Percentiles rank a stretch among this genome's conserved stretches.
Conservation (phyloP, 2,113 vertebrate genomes). For the Propithecus coquereli region DNA sequence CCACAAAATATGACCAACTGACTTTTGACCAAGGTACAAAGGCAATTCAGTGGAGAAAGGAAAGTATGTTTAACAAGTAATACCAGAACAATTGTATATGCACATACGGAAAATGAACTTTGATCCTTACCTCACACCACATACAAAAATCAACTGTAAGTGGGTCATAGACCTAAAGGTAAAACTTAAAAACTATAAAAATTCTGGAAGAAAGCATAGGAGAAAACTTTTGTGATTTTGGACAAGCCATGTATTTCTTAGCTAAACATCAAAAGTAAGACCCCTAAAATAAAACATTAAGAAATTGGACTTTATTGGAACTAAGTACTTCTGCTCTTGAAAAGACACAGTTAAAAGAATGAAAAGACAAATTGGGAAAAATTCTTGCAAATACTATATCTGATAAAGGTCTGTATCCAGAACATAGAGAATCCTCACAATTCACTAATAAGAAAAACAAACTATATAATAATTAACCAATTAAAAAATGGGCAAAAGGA, state of each 20-base stretch:
- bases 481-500: not conserved
- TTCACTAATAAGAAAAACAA: not conserved
- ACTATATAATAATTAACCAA: not conserved
- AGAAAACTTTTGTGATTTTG: not conserved
- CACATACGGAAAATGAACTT: not conserved
- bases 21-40: not conserved
- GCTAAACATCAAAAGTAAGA: not conserved
- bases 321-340: not conserved
- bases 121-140: not conserved
- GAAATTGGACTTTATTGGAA: not conserved
- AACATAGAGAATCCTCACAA: not conserved
- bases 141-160: not conserved
- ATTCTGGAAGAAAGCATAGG: not conserved
- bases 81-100: not conserved
- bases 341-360: not conserved
- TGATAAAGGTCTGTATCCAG: not conserved
- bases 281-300: not conserved
- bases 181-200: not conserved
- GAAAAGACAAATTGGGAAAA: not conserved
- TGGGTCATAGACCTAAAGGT: not conserved
- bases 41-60: not conserved
- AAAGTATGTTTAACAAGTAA: not conserved
- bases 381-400: not conserved
- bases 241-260: not conserved
- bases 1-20: not conserved